Conservation (phyloP, 2,797 vertebrate genomes). For the Rhinophrynus dorsalis region DNA sequence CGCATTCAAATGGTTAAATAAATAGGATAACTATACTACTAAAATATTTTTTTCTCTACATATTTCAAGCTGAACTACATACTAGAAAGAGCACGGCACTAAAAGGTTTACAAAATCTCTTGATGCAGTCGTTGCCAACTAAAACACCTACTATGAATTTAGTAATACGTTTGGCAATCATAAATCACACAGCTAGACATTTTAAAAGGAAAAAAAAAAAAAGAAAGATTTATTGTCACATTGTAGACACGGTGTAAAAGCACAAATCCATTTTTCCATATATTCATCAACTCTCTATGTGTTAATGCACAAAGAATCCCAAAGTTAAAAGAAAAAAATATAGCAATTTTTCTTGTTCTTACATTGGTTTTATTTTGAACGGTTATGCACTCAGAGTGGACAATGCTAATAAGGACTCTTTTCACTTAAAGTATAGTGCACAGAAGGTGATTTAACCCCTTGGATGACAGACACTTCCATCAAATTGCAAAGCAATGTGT, state of each 20-base stretch:
- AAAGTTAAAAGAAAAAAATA: slow-evolving; percentile 61
- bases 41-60: slow-evolving; percentile 13
- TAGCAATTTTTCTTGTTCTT: slow-evolving; percentile 59
- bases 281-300: slow-evolving; percentile 80
- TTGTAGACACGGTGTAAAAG: slow-evolving; percentile 77
- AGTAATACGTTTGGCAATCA: slow-evolving; percentile 85
- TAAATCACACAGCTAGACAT: slow-evolving; percentile 85
- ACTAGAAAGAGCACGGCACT: slow-evolving; percentile 67
- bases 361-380: slow-evolving; percentile 52
- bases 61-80: slow-evolving; percentile 61
- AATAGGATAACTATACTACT: background rate
- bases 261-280: slow-evolving; percentile 83
- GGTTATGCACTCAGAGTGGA: no score
- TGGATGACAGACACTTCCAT: no score
- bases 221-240: slow-evolving; percentile 82
- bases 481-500: no score
- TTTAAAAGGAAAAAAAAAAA: slow-evolving; percentile 84
- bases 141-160: slow-evolving; percentile 85
- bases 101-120: slow-evolving; percentile 65
- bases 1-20: slow-evolving; percentile 22
- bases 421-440: no score
- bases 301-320: slow-evolving; percentile 80
- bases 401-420: no score
- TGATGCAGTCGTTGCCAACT: slow-evolving; percentile 71
- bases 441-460: no score